Percentiles rank a stretch among this genome's conserved stretches.
Conservation (phyloP, 2,888 invertebrate species). For the Shargacucullia verbasci region DNA sequence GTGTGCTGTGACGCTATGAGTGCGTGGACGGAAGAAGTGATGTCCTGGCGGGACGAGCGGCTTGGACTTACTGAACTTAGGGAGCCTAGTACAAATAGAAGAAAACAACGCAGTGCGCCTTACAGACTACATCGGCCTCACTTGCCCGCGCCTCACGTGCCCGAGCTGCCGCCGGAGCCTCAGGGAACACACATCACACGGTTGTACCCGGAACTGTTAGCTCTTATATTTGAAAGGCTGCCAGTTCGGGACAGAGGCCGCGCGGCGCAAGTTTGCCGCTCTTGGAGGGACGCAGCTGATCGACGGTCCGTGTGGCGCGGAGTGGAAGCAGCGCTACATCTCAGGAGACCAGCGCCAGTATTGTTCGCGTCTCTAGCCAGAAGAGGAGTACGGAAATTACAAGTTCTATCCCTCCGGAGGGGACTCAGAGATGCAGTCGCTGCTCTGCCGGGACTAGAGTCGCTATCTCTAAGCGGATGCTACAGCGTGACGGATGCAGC, state of each 20-base stretch:
- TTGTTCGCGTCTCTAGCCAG: conserved; percentile 95
- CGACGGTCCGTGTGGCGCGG: conserved; percentile 98
- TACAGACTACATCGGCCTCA: conserved; percentile 92
- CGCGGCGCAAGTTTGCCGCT: conserved; percentile 96
- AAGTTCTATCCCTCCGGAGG: conserved; percentile 95
- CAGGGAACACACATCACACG: conserved; percentile 94
- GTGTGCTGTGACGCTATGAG: conserved; percentile 84
- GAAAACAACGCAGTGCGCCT: conserved; percentile 90
- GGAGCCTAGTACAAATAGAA: conserved; percentile 81
- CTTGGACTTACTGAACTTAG: conserved; percentile 82
- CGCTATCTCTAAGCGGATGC: conserved; percentile 97
- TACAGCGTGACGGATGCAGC: conserved; percentile 97
- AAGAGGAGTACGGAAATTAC: conserved; percentile 96
- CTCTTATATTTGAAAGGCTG: conserved; percentile 96
- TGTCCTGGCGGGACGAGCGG: conserved; percentile 85
- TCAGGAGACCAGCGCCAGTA: conserved; percentile 94
- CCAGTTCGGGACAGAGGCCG: conserved; percentile 96
- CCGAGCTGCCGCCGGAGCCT: conserved; percentile 84
- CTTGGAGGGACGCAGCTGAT: conserved; percentile 98
- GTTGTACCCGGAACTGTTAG: conserved; percentile 97
- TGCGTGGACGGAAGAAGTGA: conserved; percentile 87
- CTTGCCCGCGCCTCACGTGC: conserved; percentile 83
- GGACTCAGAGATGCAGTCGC: conserved; percentile 95
- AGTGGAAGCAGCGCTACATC: conserved; percentile 96
- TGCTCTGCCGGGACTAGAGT: conserved; percentile 95